Conservation (phyloP, 2,888 invertebrate genomes). For the Camponotus fellah region DNA sequence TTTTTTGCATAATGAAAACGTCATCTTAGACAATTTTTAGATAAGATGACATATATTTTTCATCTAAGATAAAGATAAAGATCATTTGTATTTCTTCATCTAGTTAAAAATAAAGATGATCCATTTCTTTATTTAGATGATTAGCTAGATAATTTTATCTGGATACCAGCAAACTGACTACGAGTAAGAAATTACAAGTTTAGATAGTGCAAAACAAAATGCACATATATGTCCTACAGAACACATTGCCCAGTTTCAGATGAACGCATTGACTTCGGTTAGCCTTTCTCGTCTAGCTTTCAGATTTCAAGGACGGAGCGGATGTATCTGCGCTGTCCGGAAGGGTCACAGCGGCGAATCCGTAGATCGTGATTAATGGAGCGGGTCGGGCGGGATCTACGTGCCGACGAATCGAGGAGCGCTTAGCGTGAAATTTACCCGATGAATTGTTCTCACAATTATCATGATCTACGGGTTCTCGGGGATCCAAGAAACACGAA, state of each 20-base stretch:
- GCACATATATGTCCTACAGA: neutral
- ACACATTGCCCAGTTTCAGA: neutral
- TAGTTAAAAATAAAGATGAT: too few species aligned
- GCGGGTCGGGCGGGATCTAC: constrained; percentile 59
- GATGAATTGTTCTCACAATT: constrained; percentile 86
- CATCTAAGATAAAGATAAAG: too few species aligned
- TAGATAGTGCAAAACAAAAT: neutral
- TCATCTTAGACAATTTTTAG: too few species aligned
- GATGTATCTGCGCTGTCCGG: constrained; percentile 35
- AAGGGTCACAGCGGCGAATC: constrained; percentile 53
- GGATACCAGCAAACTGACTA: too few species aligned
- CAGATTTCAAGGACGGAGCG: constrained; percentile 33
- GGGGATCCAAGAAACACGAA: constrained; percentile 84
- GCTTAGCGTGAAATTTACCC: constrained; percentile 82
- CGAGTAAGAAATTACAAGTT: neutral
- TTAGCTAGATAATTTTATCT: too few species aligned
- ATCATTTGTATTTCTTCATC: too few species aligned
- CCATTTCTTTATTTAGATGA: too few species aligned
- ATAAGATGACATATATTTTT: too few species aligned
- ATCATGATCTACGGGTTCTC: constrained; percentile 85
- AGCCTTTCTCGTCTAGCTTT: constrained; percentile 24
- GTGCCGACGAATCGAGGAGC: constrained; percentile 69
- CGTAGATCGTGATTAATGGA: constrained; percentile 78
- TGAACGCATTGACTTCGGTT: constrained; percentile 3
- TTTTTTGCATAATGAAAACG: too few species aligned